phyloP scores from a whole-genome alignment of 1,140 invertebrate species.

The Drosophila melanica region DNA sequence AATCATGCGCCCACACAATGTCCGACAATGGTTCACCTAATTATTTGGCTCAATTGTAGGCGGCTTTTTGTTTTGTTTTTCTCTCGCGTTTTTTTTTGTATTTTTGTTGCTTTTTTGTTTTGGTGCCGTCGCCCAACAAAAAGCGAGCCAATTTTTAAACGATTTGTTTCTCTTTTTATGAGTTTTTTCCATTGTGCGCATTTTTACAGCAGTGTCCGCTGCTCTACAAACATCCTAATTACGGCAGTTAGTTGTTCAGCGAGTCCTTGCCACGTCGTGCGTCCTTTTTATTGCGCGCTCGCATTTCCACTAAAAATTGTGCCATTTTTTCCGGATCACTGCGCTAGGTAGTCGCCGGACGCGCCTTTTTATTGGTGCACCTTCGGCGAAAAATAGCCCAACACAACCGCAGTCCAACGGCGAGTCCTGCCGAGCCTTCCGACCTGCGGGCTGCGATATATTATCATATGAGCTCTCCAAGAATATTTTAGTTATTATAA shows the following conservation, averaged over 20 bases:
- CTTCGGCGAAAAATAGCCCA: conserved; percentile 56
- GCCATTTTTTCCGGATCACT: conserved; percentile 35
- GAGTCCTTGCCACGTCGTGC: conserved; percentile 20
- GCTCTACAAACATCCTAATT: conserved; percentile 77
- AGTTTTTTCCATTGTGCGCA: conserved; percentile 69
- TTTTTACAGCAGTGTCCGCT: conserved; percentile 42
- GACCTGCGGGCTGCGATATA: conserved; percentile 10
- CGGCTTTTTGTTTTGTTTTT: conserved; percentile 57
- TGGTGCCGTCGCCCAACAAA: conserved; percentile 43
- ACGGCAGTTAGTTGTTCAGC: conserved; percentile 59
- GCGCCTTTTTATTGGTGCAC: conserved; percentile 80
- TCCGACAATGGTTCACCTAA: conserved; percentile 72
- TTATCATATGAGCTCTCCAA: background rate
- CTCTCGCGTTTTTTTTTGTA: conserved; percentile 37
- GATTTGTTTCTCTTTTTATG: conserved; percentile 80
- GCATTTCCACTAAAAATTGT: conserved; percentile 80
- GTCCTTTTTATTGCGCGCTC: conserved; percentile 68
- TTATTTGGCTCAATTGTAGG: conserved; percentile 72
- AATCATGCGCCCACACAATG: conserved; percentile 65
- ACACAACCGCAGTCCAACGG: conserved; percentile 39
- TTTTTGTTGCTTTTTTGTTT: conserved; percentile 24
- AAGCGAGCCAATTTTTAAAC: conserved; percentile 78
- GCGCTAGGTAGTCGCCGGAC: conserved; percentile 41
- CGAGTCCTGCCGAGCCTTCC: conserved; percentile 14
- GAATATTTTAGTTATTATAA: too few species aligned